Base-by-base conservation (phyloP, 2,888 invertebrate genomes). In the Mesochorus sp. region DNA sequence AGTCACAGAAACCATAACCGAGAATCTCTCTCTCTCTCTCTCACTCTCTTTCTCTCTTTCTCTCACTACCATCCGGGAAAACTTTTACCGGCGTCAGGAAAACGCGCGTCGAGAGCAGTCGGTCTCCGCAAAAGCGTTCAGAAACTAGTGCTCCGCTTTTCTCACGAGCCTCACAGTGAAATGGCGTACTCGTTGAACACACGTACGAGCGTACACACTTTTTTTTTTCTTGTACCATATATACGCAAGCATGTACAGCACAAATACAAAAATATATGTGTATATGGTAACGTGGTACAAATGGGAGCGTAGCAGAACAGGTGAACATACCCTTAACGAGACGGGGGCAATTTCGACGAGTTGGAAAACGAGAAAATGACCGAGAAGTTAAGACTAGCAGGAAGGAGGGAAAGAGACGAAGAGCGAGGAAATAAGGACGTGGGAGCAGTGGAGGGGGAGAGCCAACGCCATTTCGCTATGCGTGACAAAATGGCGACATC, bases 1-100 rank as follows among this genome's bases (percentile, higher is more conserved):
- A 71, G 71, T 71, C 61, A 64, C 53, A 55, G 64, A 64, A 64
- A 72, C 72, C 72, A 72, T 64, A 72, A 72, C 72, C 72, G 51
- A 64, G 64, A 44, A 21, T 24, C 42, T 51, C 37, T 53, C n/a
- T 21, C 24, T 8, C 42, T 47, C 47, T 47, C 19, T 47, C 47
- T 47, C 19, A 1, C 21, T 47, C 21, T 47, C 10, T 19, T 21
- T 47, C 47, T 42, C 1, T 42, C 42, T 42, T 10, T n/a, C 42
- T 47, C 14, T 4, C 28, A 4, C 8, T n/a, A 24, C 28, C 5
- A 14, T 31, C 55, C 55, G 62, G 64, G 55, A 64, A 55, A 73
- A 73, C 72, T 73, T 66, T 73, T 64, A 73, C 64, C 64, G 73
- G 49, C 39, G 64, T n/a, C n/a, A 39, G n/a, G 55, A 66, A 64